Conservation (phyloP, 2,888 invertebrate genomes). For the Tetranychus piercei region DNA sequence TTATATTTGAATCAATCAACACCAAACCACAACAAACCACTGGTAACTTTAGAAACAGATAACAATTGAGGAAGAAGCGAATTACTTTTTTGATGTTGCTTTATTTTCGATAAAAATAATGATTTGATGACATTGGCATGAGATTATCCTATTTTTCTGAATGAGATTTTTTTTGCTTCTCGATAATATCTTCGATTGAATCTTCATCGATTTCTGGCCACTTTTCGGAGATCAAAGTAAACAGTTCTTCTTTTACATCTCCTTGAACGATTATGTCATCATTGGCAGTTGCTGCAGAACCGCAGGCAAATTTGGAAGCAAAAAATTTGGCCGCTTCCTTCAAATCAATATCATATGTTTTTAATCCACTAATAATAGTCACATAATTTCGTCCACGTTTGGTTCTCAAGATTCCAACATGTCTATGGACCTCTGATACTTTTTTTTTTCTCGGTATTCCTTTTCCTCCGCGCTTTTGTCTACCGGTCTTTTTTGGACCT, state of each 20-base stretch:
- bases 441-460: conserved; percentile 87
- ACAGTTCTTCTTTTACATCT: conserved; percentile 92
- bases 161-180: too few relatives aligned
- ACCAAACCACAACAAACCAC: too few relatives aligned
- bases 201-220: conserved; percentile 42
- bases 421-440: conserved; percentile 51
- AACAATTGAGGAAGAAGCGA: too few relatives aligned
- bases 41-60: too few relatives aligned
- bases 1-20: too few relatives aligned
- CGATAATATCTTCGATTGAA: not conserved
- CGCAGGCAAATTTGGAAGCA: conserved; percentile 92
- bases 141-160: too few relatives aligned
- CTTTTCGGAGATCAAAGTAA: conserved; percentile 92
- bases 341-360: conserved; percentile 85
- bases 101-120: too few relatives aligned
- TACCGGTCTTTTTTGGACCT: conserved; percentile 74
- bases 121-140: too few relatives aligned
- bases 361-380: conserved; percentile 85
- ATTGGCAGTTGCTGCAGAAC: conserved; percentile 95
- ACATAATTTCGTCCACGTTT: conserved; percentile 96
- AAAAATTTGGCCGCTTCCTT: conserved; percentile 96
- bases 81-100: too few relatives aligned
- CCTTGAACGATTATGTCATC: conserved; percentile 99
- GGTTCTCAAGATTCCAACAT: conserved; percentile 56
- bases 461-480: conserved; percentile 91